phyloP scores from a whole-genome alignment of 2,797 vertebrate genomes.

The Neosilurus mollespiculum region DNA sequence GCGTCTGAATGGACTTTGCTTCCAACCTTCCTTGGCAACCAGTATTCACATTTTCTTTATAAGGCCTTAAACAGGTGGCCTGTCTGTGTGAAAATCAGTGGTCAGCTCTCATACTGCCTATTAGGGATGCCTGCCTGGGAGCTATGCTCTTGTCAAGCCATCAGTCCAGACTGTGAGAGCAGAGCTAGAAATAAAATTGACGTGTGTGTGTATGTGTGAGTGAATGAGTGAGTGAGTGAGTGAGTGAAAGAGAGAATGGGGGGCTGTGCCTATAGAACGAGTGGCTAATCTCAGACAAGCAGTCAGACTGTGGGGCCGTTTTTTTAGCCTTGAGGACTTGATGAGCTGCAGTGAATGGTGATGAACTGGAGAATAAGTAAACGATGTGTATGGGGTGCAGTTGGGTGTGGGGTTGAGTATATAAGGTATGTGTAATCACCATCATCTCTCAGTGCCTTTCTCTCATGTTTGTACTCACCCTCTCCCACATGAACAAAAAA shows the following conservation, averaged over 20 bases:
- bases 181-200: slow-evolving; percentile 18
- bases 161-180: slow-evolving; percentile 1
- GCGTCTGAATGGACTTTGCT: slow-evolving; percentile 41
- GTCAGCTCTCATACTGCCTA: slow-evolving; percentile 26
- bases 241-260: not conserved
- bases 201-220: not conserved
- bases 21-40: slow-evolving; percentile 42
- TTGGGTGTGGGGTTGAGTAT: not conserved
- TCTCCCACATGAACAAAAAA: no score
- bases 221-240: not conserved
- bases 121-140: slow-evolving; percentile 13
- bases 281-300: not conserved
- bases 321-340: not conserved
- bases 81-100: slow-evolving; percentile 22
- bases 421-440: not conserved
- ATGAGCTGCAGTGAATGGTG: no score
- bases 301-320: not conserved
- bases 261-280: not conserved
- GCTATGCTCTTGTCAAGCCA: slow-evolving; percentile 19
- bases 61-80: slow-evolving; percentile 24
- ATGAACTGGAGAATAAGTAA: slow-evolving; percentile 1
- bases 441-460: not conserved
- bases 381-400: not conserved
- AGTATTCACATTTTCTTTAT: slow-evolving; percentile 49
- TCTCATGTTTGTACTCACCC: not conserved